A percentile compares a stretch with the other conserved stretches of the same genome.
These are phyloP conservation scores for Ochlodes sylvanus DNA, from an alignment of 2,888 invertebrate genomes.

Conservation along the genomic window DNA sequence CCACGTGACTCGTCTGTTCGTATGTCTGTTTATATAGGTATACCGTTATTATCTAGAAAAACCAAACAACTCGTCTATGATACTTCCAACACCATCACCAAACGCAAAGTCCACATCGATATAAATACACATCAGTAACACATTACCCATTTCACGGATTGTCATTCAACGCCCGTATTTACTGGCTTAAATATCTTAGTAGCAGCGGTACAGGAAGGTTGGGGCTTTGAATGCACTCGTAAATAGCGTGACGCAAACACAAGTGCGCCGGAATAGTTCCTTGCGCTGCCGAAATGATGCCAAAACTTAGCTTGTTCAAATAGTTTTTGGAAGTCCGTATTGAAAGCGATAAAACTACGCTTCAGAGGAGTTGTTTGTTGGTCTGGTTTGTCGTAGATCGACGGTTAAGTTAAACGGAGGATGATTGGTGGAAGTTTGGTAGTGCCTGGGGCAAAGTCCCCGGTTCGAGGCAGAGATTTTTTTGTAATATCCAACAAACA, in stretches of 20 bases:
- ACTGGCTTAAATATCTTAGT: conserved; percentile 30
- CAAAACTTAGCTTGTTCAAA: conserved; percentile 37
- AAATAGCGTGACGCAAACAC: conserved; percentile 80
- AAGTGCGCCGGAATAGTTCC: conserved; percentile 68
- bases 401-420: too few relatives aligned
- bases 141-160: conserved; percentile 32
- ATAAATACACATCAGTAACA: conserved; percentile 5
- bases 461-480: too few relatives aligned
- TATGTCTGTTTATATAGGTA: too few relatives aligned
- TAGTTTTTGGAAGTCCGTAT: conserved; percentile 22
- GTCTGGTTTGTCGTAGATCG: too few relatives aligned
- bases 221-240: conserved; percentile 52
- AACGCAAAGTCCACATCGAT: not conserved
- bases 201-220: not conserved
- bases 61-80: too few relatives aligned
- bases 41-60: too few relatives aligned
- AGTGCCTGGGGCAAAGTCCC: too few relatives aligned
- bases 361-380: too few relatives aligned
- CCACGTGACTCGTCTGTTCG: too few relatives aligned
- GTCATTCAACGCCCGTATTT: conserved; percentile 24
- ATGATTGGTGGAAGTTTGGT: too few relatives aligned
- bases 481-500: not conserved
- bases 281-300: conserved; percentile 51
- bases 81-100: not conserved
- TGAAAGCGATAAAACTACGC: not conserved